Evolutionary conservation across 2,113 vertebrate genomes (phyloP).

Genomic region (Gavialis gangeticus): DNA sequence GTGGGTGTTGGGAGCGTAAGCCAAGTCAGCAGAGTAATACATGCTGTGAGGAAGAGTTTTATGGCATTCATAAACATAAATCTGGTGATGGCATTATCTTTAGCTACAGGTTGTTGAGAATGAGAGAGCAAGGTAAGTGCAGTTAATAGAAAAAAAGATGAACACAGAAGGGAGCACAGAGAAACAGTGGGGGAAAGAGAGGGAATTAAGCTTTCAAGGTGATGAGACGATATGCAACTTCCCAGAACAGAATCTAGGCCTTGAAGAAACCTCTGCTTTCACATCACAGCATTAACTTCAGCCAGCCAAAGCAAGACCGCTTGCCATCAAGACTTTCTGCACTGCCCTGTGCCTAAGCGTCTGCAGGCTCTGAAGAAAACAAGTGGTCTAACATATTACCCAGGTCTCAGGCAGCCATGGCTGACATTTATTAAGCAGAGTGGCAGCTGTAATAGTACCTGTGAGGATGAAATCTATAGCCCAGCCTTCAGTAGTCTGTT

Average conservation of each 20-base stretch:
- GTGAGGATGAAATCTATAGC: neutral
- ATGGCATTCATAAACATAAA: neutral
- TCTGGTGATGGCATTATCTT: neutral
- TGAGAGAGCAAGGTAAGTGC: neutral
- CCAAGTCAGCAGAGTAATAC: neutral
- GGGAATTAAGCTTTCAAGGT: neutral
- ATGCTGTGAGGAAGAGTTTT: conserved; percentile 11
- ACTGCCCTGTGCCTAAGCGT: neutral
- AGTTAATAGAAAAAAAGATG: neutral
- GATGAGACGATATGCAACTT: neutral
- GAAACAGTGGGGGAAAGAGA: neutral
- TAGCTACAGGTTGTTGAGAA: neutral
- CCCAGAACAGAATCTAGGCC: neutral
- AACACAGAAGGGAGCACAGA: neutral
- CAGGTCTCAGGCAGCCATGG: neutral
- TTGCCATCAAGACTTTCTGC: neutral
- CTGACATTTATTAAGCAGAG: rapidly evolving
- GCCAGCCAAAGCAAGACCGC: neutral
- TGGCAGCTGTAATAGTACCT: rapidly evolving
- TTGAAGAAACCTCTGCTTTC: neutral
- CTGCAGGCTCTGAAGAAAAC: rapidly evolving
- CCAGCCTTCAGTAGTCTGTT: neutral
- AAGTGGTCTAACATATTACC: rapidly evolving
- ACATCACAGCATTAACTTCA: neutral
- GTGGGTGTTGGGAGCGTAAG: neutral